A percentile compares a stretch with the other conserved stretches of the same genome.
phyloP scores from a whole-genome alignment of 2,113 vertebrate species.

The Embiotoca jacksoni region DNA sequence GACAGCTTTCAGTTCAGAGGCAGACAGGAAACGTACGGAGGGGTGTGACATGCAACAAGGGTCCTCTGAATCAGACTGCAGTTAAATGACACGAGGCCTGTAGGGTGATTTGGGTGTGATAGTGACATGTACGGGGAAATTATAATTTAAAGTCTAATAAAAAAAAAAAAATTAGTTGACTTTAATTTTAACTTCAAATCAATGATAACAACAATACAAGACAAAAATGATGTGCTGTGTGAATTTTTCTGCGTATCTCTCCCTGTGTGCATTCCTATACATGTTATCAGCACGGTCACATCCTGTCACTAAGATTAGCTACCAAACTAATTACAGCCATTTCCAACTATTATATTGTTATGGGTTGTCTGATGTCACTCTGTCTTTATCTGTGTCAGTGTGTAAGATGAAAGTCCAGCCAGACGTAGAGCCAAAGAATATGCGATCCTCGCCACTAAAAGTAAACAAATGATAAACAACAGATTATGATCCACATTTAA shows the following conservation, averaged over 20 bases:
- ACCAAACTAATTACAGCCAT: constrained; percentile 67
- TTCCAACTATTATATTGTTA: constrained; percentile 74
- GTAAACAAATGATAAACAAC: constrained; percentile 40
- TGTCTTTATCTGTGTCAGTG: constrained; percentile 30
- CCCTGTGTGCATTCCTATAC: constrained; percentile 57
- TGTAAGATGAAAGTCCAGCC: constrained; percentile 44
- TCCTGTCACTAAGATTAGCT: constrained; percentile 61
- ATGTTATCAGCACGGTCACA: constrained; percentile 64
- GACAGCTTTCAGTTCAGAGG: background rate
- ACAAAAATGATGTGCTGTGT: background rate
- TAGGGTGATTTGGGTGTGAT: background rate
- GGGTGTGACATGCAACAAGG: constrained; percentile 1
- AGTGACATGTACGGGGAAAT: background rate
- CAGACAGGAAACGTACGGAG: constrained; percentile 42
- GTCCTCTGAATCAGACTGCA: background rate
- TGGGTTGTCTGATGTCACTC: constrained; percentile 48
- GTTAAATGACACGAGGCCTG: background rate
- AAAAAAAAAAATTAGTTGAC: background rate
- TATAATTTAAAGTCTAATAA: background rate
- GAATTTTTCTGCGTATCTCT: background rate
- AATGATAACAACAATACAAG: background rate
- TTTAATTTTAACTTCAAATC: background rate
- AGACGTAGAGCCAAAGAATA: constrained; percentile 20
- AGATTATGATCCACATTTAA: constrained; percentile 9
- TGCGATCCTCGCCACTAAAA: constrained; percentile 5